Base-by-base conservation (phyloP, 2,888 invertebrate genomes). In the Pristionchus japonicus region DNA sequence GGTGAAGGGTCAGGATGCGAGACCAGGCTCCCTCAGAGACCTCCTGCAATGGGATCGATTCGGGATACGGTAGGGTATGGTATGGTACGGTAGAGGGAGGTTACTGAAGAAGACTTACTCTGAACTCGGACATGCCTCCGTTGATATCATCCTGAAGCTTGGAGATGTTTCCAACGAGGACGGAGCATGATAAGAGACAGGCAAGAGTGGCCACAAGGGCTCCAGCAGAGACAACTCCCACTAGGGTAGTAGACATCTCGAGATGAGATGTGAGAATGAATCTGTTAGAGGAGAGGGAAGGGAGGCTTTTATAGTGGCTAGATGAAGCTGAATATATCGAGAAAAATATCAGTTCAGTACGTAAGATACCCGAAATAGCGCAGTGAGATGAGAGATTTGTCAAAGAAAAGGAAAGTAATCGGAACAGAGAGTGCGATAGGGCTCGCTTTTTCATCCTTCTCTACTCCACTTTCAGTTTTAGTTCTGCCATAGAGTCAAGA, bases 21-120 rank as follows among this genome's bases (percentile, higher is more conserved):
- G 88, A 83, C 92, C 92, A 92, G 34, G 91, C 91, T 83, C 91
- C 91, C 74, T 90, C 89, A 40, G 91, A 89, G 49, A 91, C 89
- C n/a, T 82, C 89, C 92, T 92, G 49, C 15, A 80, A 61, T 34
- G 70, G 20, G 31, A 37, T 23, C 7, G n/a, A 57, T 57, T n/a
- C n/a, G n/a, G n/a, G n/a, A 57, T 1, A 20, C n/a, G 23, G 57
- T 6, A 23, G 20, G 20, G 23, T n/a, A n/a, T 57, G 57, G 20
- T 7, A 9, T 4, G 70, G 37, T 67, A 67, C 43, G 20, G n/a
- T 27, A 43, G n/a, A 11, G 9, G 80, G 15, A n/a, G n/a, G n/a
- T n/a, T 49, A 57, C 9, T 2, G 40, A 6, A 67, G 3, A 3
- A n/a, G 43, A 89, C 91, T 87, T 57, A 92, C 92, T 86, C 90